phyloP scores from a whole-genome alignment of 2,797 vertebrate species.

The Eulemur coronatus region DNA sequence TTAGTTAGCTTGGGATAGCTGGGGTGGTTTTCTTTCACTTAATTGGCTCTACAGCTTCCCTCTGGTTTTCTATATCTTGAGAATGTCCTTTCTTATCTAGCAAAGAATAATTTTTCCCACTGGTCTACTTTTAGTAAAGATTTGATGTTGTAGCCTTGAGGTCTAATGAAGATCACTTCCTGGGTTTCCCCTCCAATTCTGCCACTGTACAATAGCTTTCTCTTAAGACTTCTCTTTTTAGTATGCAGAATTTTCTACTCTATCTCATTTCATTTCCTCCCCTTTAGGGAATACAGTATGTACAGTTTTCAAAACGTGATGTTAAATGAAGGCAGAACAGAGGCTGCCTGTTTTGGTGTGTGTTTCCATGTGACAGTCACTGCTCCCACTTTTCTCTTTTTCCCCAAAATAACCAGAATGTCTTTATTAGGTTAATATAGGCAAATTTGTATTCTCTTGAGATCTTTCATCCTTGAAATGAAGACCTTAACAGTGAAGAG shows the following conservation, averaged over 20 bases:
- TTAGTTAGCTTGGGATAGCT: neutral
- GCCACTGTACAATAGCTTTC: accelerated
- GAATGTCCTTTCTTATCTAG: neutral
- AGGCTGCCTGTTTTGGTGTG: neutral
- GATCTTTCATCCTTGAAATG: neutral
- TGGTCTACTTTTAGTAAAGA: neutral
- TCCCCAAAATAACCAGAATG: neutral
- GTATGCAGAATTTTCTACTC: neutral
- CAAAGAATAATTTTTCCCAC: neutral
- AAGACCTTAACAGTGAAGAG: neutral
- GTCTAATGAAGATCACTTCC: neutral
- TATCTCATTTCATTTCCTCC: neutral
- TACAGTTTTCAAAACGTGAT: neutral
- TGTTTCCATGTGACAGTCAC: neutral
- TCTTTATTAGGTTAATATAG: neutral
- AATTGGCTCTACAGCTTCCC: neutral
- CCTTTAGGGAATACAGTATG: neutral
- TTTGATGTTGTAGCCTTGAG: neutral
- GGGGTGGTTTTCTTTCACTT: neutral
- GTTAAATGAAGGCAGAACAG: neutral
- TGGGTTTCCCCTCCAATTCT: neutral
- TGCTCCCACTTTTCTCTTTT: neutral
- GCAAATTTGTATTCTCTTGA: neutral
- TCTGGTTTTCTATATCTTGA: neutral
- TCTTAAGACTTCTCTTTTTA: neutral